A percentile compares a stretch with the other conserved stretches of the same genome.
Conservation (phyloP, 1,140 invertebrate species). For the Drosophila auraria region DNA sequence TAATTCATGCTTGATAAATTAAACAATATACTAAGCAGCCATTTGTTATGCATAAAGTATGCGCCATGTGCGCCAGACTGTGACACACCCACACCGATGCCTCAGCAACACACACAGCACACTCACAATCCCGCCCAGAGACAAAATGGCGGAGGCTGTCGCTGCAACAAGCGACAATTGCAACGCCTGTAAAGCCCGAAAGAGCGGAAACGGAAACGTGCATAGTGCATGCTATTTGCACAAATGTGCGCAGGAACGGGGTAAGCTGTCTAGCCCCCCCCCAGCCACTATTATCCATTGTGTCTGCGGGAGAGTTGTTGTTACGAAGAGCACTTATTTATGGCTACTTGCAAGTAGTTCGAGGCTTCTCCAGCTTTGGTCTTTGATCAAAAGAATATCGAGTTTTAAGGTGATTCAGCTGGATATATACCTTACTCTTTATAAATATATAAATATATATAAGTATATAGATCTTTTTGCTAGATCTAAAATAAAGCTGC, state of each 20-base stretch:
- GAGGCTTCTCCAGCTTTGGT: neutral
- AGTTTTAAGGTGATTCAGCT: neutral
- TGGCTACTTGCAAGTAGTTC: slow-evolving; percentile 11
- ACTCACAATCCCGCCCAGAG: slow-evolving; percentile 1
- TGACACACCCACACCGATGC: slow-evolving; percentile 57
- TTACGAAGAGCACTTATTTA: slow-evolving; percentile 45
- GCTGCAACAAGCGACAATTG: slow-evolving; percentile 76
- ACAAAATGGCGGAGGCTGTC: slow-evolving; percentile 46
- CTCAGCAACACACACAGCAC: slow-evolving; percentile 11
- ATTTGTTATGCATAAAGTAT: slow-evolving; percentile 83
- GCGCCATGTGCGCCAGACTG: slow-evolving; percentile 70
- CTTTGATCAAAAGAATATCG: neutral
- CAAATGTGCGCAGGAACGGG: slow-evolving; percentile 55
- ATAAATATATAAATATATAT: too few species aligned
- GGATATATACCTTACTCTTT: too few species aligned
- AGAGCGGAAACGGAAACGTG: slow-evolving; percentile 78
- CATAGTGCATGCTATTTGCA: slow-evolving; percentile 80
- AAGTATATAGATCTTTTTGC: too few species aligned
- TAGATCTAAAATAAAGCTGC: neutral
- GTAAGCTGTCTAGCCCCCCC: slow-evolving; percentile 17
- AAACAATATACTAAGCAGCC: slow-evolving; percentile 79
- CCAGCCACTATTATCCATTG: slow-evolving; percentile 33
- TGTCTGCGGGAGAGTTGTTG: slow-evolving; percentile 28
- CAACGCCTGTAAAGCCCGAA: slow-evolving; percentile 74
- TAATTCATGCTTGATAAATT: slow-evolving; percentile 84